A percentile compares a stretch with the other conserved stretches of the same genome.
These are phyloP conservation scores for Pica pica DNA, from an alignment of 2,113 vertebrate genomes.

Conservation along the genomic window DNA sequence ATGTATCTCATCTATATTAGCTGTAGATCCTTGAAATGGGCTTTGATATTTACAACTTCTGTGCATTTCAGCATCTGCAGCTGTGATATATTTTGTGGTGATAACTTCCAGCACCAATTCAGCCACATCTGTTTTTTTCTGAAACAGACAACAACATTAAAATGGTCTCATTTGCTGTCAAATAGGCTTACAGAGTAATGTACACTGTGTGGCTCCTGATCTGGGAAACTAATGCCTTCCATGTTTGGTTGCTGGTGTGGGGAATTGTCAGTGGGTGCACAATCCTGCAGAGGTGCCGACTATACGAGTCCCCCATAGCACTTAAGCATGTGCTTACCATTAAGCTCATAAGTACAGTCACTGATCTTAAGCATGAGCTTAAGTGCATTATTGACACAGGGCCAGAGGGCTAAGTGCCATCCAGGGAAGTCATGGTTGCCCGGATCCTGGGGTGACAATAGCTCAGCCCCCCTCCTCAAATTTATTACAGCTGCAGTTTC, in stretches of 20 bases:
- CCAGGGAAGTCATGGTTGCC: not conserved
- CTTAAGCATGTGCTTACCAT: constrained; percentile 42
- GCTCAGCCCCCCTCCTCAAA: not conserved
- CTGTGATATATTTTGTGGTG: not conserved
- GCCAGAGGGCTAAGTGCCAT: constrained; percentile 34
- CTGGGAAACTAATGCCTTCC: not conserved
- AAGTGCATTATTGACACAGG: constrained; percentile 47
- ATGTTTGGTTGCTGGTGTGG: not conserved
- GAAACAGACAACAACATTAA: not conserved
- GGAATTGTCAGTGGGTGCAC: not conserved
- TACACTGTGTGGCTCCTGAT: not conserved
- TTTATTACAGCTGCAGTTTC: not conserved
- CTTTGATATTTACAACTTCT: constrained; percentile 40
- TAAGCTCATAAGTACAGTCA: constrained; percentile 11
- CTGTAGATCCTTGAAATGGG: not conserved
- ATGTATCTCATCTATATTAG: not conserved
- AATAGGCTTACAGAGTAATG: not conserved
- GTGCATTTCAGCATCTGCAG: constrained; percentile 10
- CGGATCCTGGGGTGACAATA: not conserved
- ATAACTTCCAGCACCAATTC: constrained; percentile 13
- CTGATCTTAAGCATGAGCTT: constrained; percentile 31
- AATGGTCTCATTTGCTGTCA: constrained; percentile 31
- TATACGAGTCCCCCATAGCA: not conserved
- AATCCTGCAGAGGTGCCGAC: not conserved
- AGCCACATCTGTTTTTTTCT: constrained; percentile 23